These are phyloP conservation scores for Phylloscopus trochiloides DNA, from an alignment of 2,113 vertebrate genomes.

Conservation along the genomic window DNA sequence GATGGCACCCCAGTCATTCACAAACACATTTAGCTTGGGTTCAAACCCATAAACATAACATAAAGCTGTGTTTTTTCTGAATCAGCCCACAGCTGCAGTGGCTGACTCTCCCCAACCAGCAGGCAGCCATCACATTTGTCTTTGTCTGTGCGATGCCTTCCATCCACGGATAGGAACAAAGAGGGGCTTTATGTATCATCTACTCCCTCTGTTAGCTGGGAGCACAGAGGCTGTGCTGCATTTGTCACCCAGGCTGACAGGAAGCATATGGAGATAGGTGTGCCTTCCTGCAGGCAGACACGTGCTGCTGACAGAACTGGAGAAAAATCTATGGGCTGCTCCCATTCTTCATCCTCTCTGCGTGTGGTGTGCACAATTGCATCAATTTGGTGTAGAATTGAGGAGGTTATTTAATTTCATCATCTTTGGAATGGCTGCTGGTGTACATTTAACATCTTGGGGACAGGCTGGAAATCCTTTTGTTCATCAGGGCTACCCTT, in stretches of 20 bases:
- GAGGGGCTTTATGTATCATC: neutral
- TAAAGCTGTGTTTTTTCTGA: neutral
- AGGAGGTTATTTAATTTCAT: neutral
- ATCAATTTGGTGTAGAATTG: neutral
- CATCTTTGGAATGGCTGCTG: neutral
- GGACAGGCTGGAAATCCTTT: neutral
- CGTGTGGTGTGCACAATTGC: fast-evolving
- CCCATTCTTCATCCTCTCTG: neutral
- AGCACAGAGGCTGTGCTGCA: neutral
- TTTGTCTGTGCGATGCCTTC: neutral
- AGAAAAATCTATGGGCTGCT: neutral
- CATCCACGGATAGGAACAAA: neutral
- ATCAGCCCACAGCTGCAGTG: neutral
- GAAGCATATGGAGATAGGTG: neutral
- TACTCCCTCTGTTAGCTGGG: neutral
- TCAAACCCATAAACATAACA: neutral
- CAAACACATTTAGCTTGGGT: neutral
- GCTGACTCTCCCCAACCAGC: neutral
- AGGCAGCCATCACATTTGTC: neutral
- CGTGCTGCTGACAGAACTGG: neutral
- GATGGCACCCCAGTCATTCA: neutral
- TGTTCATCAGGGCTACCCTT: neutral
- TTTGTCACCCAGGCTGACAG: neutral
- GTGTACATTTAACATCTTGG: neutral
- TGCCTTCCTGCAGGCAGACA: neutral